phyloP scores from a whole-genome alignment of 2,113 vertebrate species.

The Tetrao urogallus region DNA sequence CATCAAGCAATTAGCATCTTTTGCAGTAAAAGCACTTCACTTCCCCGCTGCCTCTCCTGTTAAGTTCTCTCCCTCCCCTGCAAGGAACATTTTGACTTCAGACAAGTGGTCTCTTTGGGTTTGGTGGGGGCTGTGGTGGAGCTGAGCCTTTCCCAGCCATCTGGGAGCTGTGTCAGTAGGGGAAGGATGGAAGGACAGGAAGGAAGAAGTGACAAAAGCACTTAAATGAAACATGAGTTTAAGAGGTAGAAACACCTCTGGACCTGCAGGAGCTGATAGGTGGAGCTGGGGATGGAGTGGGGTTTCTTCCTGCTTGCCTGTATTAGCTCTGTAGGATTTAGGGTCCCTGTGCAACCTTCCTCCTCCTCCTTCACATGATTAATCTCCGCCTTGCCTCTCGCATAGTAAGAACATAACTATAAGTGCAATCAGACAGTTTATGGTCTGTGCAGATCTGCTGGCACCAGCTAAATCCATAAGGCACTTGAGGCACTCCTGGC shows the following conservation, averaged over 20 bases:
- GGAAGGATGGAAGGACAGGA: neutral
- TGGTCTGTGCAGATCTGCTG: neutral
- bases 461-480: neutral
- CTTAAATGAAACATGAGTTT: neutral
- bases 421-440: constrained; percentile 44
- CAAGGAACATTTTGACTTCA: neutral
- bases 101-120: accelerated
- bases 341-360: neutral
- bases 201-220: neutral
- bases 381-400: constrained; percentile 17
- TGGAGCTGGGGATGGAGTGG: neutral
- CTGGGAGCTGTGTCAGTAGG: neutral
- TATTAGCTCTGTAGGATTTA: constrained; percentile 39
- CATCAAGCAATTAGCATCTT: neutral
- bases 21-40: neutral
- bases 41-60: neutral
- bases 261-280: neutral
- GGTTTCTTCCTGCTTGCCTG: neutral
- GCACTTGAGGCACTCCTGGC: neutral
- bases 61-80: neutral
- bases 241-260: accelerated
- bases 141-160: neutral
- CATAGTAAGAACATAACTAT: constrained; percentile 42
- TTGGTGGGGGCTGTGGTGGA: neutral
- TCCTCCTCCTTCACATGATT: constrained; percentile 21